Percentiles rank a stretch among this genome's conserved stretches.
These are phyloP conservation scores for Blera fallax DNA, from an alignment of 2,888 invertebrate genomes.

Conservation along the genomic window DNA sequence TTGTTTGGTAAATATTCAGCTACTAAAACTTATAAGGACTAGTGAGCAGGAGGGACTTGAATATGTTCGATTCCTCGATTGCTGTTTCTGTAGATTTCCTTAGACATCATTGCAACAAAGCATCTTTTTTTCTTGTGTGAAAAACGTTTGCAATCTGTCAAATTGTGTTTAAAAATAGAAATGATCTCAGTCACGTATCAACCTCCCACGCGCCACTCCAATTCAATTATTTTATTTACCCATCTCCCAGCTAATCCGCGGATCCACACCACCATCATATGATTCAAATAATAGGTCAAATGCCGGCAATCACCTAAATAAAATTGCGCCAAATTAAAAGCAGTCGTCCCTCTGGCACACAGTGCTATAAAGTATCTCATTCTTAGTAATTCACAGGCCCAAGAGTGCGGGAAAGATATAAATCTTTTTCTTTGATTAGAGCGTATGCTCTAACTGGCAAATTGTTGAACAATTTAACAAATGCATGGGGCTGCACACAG, in stretches of 20 bases:
- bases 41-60: too few species aligned
- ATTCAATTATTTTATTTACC: slow-evolving; percentile 38
- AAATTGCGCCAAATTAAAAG: slow-evolving; percentile 29
- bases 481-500: slow-evolving; percentile 37
- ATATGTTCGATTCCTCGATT: too few species aligned
- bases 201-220: neutral
- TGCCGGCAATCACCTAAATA: slow-evolving; percentile 63
- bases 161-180: neutral
- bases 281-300: slow-evolving; percentile 65
- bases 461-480: slow-evolving; percentile 68
- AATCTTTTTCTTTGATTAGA: slow-evolving; percentile 69
- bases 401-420: slow-evolving; percentile 48
- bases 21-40: too few species aligned
- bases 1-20: too few species aligned
- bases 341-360: neutral
- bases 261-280: slow-evolving; percentile 22
- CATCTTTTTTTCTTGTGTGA: neutral
- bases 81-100: too few species aligned
- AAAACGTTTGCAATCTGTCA: neutral
- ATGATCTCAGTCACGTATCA: slow-evolving; percentile 1
- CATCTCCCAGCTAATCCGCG: neutral
- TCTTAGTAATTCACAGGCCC: neutral
- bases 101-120: too few species aligned
- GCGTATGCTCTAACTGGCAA: slow-evolving; percentile 67
- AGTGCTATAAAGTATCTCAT: neutral